These are phyloP conservation scores for Chloroceryle aenea DNA, from an alignment of 2,113 vertebrate species.

Conservation along the genomic window DNA sequence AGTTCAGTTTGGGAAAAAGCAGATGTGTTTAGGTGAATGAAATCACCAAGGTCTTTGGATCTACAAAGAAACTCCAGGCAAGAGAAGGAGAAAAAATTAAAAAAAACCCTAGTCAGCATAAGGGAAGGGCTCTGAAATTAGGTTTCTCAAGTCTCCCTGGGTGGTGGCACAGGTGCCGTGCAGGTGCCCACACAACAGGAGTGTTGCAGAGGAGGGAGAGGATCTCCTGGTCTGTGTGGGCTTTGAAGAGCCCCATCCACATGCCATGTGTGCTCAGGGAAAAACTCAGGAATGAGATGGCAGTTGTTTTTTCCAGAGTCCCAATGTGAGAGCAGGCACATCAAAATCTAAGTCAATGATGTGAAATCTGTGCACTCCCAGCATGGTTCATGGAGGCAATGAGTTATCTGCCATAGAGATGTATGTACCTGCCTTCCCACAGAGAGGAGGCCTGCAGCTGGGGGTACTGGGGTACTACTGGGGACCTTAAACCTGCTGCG, in stretches of 20 bases:
- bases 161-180: fast-evolving
- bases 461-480: background rate
- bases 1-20: conserved; percentile 54
- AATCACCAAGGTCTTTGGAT: conserved; percentile 41
- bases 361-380: background rate
- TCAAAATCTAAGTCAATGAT: background rate
- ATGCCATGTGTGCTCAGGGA: fast-evolving
- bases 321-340: background rate
- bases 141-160: background rate
- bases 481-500: too few species aligned
- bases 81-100: background rate
- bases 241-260: fast-evolving
- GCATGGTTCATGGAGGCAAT: background rate
- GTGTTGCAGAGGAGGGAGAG: background rate
- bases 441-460: background rate
- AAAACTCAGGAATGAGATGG: too few species aligned
- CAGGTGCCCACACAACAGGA: fast-evolving
- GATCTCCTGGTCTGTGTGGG: background rate
- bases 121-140: background rate
- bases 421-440: background rate
- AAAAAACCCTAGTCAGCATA: background rate
- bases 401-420: background rate
- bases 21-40: conserved; percentile 54
- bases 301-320: background rate
- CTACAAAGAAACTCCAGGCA: conserved; percentile 49